phyloP scores from a whole-genome alignment of 2,888 invertebrate genomes.

The Apotomis betuletana region DNA sequence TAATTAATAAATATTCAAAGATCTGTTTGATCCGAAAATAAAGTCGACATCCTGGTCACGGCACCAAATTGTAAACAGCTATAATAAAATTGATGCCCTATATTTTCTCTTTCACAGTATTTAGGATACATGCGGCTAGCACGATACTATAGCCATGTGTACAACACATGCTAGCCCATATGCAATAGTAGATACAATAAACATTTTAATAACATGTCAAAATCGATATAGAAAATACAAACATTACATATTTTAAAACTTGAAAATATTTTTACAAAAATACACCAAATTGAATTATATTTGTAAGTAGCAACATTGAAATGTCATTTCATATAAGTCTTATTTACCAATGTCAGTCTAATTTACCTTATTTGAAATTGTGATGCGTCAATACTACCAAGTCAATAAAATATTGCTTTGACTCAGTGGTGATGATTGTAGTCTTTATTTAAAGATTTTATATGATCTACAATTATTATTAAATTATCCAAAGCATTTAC shows the following conservation, averaged over 20 bases:
- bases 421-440: not conserved
- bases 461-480: too few species aligned
- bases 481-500: too few species aligned
- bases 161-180: constrained; percentile 24
- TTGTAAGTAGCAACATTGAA: constrained; percentile 15
- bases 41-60: constrained; percentile 2
- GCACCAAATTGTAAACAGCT: constrained; percentile 3
- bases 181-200: constrained; percentile 16
- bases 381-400: constrained; percentile 25
- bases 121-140: constrained; percentile 10
- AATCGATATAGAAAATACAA: constrained; percentile 18
- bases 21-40: not conserved
- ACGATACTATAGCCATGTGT: constrained; percentile 4
- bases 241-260: constrained; percentile 3
- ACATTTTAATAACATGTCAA: constrained; percentile 22
- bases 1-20: too few species aligned
- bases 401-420: constrained; percentile 1
- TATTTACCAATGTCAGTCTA: constrained; percentile 41
- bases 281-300: constrained; percentile 18
- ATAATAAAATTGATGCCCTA: not conserved
- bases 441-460: too few species aligned
- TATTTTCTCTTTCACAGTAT: constrained; percentile 8
- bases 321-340: constrained; percentile 37
- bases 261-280: constrained; percentile 21
- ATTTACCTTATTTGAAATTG: constrained; percentile 25